A percentile compares a stretch with the other conserved stretches of the same genome.
These are phyloP conservation scores for Solen grandis DNA, from an alignment of 1,140 invertebrate genomes.

Conservation along the genomic window DNA sequence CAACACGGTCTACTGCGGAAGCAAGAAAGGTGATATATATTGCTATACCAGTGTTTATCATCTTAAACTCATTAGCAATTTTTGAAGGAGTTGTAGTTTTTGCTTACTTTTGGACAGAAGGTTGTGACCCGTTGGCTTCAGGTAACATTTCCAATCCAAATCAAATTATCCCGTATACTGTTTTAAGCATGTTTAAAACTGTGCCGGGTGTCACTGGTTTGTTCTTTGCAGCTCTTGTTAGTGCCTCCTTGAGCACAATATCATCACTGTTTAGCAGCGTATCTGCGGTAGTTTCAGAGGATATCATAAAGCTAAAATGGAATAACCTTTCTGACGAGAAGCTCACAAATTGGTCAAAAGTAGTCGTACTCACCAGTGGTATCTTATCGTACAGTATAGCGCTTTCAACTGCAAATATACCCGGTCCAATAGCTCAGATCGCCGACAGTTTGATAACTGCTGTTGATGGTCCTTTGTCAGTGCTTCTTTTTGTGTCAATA, in stretches of 20 bases:
- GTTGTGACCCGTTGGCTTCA: constrained; percentile 40
- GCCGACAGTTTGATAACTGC: background rate
- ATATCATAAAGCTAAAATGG: background rate
- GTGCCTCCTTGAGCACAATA: constrained; percentile 33
- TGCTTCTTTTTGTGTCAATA: constrained; percentile 34
- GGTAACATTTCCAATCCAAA: constrained; percentile 38
- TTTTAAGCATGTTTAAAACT: constrained; percentile 30
- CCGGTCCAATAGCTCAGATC: constrained; percentile 30
- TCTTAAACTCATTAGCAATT: background rate
- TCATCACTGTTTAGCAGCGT: constrained; percentile 31
- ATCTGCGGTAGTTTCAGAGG: constrained; percentile 21
- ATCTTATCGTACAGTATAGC: background rate
- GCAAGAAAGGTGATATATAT: constrained; percentile 29
- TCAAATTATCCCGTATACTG: constrained; percentile 25
- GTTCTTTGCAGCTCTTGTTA: constrained; percentile 16
- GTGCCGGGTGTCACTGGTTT: constrained; percentile 29
- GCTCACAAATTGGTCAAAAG: constrained; percentile 5
- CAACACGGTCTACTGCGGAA: constrained; percentile 17
- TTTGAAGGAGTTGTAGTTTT: constrained; percentile 19
- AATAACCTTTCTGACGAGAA: background rate
- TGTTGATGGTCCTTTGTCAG: constrained; percentile 6
- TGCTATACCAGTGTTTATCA: constrained; percentile 10
- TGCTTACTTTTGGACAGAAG: constrained; percentile 38
- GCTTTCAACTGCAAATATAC: background rate
- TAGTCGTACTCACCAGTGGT: constrained; percentile 5